Conservation (phyloP, 2,113 vertebrate species). For the Sebastes schlegelii region DNA sequence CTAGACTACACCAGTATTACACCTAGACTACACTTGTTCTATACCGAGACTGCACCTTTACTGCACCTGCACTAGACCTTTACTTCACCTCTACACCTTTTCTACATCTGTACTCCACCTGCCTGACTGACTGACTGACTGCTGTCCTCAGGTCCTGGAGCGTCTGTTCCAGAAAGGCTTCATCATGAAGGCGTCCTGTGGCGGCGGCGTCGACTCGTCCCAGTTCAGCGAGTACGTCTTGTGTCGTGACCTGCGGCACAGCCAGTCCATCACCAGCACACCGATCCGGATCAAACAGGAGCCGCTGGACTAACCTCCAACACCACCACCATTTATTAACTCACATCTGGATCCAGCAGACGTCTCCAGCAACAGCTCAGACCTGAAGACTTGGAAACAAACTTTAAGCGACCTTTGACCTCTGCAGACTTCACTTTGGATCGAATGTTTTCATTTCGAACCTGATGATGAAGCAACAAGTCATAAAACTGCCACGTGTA, state of each 20-base stretch:
- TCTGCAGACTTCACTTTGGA: neutral
- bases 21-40: too few species aligned
- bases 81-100: too few species aligned
- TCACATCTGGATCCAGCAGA: neutral
- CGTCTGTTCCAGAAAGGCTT: conserved; percentile 93
- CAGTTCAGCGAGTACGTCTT: conserved; percentile 96
- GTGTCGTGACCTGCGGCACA: conserved; percentile 86
- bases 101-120: too few species aligned
- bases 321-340: too few species aligned
- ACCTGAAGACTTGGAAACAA: too few species aligned
- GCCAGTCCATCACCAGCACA: conserved; percentile 82
- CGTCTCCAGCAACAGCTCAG: neutral
- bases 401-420: neutral
- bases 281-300: conserved; percentile 94
- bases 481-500: neutral
- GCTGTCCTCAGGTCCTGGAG: conserved; percentile 88
- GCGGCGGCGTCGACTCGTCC: conserved; percentile 92
- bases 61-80: too few species aligned
- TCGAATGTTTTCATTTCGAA: neutral
- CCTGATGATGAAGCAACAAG: neutral
- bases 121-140: too few species aligned
- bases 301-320: conserved; percentile 87
- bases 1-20: too few species aligned
- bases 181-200: conserved; percentile 88
- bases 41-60: too few species aligned